phyloP scores from a whole-genome alignment of 2,888 invertebrate genomes.

The Exephanes ischioxanthus region DNA sequence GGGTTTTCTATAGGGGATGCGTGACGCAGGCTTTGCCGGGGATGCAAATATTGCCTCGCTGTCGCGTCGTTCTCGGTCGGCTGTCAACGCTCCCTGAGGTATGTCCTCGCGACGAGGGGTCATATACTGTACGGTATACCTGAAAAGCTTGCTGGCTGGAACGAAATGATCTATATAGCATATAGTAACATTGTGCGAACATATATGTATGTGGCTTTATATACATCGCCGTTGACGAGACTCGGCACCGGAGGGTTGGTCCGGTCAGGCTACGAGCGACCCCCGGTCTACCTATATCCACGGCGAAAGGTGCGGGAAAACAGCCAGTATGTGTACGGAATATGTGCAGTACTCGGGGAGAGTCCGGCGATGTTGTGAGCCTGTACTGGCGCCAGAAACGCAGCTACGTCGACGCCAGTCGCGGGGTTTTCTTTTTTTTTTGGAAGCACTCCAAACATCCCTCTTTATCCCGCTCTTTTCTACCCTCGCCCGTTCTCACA shows the following conservation, averaged over 20 bases:
- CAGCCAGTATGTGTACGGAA: neutral
- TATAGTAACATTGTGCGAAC: slow-evolving; percentile 9
- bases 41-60: slow-evolving; percentile 68
- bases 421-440: slow-evolving; percentile 63
- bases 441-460: slow-evolving; percentile 74
- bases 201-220: neutral
- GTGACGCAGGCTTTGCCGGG: slow-evolving; percentile 33
- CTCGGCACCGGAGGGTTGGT: neutral
- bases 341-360: slow-evolving; percentile 16
- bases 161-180: slow-evolving; percentile 12
- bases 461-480: slow-evolving; percentile 49
- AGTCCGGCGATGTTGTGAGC: neutral
- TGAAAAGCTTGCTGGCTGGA: slow-evolving; percentile 26
- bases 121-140: slow-evolving; percentile 18
- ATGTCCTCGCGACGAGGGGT: slow-evolving; percentile 50
- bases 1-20: slow-evolving; percentile 16
- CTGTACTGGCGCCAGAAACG: slow-evolving; percentile 47
- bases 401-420: slow-evolving; percentile 47
- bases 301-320: slow-evolving; percentile 4
- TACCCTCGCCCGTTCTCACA: slow-evolving; percentile 32
- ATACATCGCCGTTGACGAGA: slow-evolving; percentile 1
- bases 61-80: slow-evolving; percentile 61
- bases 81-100: slow-evolving; percentile 67
- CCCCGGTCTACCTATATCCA: neutral
- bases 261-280: slow-evolving; percentile 30